phyloP scores from a whole-genome alignment of 2,888 invertebrate genomes.

The Drosophila peninsularis region DNA sequence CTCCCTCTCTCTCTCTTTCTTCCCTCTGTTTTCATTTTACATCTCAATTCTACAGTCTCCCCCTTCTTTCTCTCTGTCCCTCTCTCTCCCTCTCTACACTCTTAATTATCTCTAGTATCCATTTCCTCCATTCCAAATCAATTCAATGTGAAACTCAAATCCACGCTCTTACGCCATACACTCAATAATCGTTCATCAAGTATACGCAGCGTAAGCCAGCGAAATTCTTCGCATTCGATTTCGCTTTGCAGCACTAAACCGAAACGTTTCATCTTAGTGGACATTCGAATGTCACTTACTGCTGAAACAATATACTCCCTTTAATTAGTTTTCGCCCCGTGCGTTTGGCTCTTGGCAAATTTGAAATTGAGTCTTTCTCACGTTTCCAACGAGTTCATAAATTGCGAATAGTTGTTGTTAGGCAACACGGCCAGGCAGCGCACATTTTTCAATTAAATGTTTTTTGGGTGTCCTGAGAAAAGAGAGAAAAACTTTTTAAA shows the following conservation, averaged over 20 bases:
- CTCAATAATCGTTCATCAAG: conserved; percentile 12
- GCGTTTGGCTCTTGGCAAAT: conserved; percentile 41
- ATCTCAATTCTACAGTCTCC: too few relatives aligned
- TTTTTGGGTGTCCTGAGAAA: too few relatives aligned
- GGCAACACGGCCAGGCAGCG: conserved; percentile 41
- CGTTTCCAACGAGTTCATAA: conserved; percentile 54
- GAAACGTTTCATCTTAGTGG: conserved; percentile 28
- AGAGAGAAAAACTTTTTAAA: conserved; percentile 11
- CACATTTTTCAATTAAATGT: conserved; percentile 71
- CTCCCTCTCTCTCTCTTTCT: background rate
- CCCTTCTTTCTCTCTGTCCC: background rate
- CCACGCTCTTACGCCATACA: background rate
- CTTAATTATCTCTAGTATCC: background rate
- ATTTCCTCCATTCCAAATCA: background rate
- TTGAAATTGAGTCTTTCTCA: conserved; percentile 29
- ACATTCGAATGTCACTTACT: conserved; percentile 33
- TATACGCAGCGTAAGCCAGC: conserved; percentile 26
- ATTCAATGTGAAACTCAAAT: background rate
- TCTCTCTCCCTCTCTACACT: background rate
- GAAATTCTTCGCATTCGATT: conserved; percentile 20
- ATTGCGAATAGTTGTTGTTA: conserved; percentile 57
- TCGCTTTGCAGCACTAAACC: background rate
- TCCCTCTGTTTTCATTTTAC: background rate
- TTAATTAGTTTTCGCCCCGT: conserved; percentile 49
- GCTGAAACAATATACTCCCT: conserved; percentile 26